Evolutionary conservation across 1,140 invertebrate species (phyloP).

Genomic region (Plectus sambesii): DNA sequence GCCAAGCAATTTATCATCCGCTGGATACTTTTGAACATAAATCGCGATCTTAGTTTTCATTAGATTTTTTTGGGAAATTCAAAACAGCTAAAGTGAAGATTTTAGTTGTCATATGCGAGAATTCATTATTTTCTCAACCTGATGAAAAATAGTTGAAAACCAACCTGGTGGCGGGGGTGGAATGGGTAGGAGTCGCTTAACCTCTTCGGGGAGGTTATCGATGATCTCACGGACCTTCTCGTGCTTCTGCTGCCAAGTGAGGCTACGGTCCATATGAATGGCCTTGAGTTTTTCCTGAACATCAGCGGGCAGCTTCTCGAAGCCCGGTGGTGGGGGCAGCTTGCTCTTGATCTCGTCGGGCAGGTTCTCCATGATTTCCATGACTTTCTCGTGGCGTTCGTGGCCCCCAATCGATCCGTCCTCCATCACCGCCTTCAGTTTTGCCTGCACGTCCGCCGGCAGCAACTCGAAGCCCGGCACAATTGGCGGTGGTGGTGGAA

Average conservation of each 20-base stretch:
- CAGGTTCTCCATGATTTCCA: constrained; percentile 15
- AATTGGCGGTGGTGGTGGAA: too few relatives aligned
- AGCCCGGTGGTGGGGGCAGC: constrained; percentile 17
- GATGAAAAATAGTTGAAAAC: too few relatives aligned
- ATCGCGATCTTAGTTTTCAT: too few relatives aligned
- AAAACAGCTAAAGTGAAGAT: too few relatives aligned
- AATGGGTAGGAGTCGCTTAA: constrained; percentile 14
- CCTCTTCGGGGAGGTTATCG: constrained; percentile 12
- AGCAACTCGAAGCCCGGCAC: too few relatives aligned
- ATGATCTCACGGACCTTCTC: constrained; percentile 6
- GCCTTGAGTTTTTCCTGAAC: constrained; percentile 16
- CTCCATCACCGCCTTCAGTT: too few relatives aligned
- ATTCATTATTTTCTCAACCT: too few relatives aligned
- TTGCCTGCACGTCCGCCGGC: too few relatives aligned
- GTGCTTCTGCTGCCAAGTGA: constrained; percentile 14
- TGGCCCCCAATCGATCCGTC: neutral
- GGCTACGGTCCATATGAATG: constrained; percentile 6
- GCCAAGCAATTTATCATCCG: too few relatives aligned
- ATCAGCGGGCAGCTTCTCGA: constrained; percentile 15
- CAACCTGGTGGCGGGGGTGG: constrained; percentile 16
- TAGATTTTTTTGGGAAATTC: too few relatives aligned
- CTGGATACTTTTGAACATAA: too few relatives aligned
- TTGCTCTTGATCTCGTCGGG: constrained; percentile 14
- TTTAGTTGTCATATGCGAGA: too few relatives aligned
- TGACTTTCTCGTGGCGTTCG: constrained; percentile 14